phyloP scores from a whole-genome alignment of 2,888 invertebrate species.

The Agrypnus murinus region DNA sequence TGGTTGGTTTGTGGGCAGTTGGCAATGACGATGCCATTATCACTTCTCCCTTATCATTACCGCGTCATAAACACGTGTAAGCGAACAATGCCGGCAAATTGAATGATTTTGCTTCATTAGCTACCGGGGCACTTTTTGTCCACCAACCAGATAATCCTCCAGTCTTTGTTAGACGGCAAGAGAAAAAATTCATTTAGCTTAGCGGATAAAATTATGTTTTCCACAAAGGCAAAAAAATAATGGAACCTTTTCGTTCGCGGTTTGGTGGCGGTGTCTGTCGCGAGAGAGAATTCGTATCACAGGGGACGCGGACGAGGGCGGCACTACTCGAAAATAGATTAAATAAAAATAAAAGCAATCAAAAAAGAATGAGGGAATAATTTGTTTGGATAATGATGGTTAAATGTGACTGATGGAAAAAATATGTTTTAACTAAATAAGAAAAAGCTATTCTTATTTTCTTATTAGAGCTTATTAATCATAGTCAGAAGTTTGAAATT shows the following conservation, averaged over 20 bases:
- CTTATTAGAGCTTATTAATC: no score
- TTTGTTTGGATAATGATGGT: no score
- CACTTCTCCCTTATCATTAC: conserved; percentile 37
- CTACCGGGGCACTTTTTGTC: conserved; percentile 25
- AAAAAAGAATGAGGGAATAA: no score
- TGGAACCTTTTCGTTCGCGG: background rate
- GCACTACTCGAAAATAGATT: background rate
- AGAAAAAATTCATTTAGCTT: conserved; percentile 30
- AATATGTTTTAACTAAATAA: no score
- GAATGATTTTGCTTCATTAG: conserved; percentile 37
- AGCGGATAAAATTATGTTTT: conserved; percentile 18
- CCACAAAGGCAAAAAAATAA: conserved; percentile 20
- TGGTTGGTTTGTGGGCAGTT: conserved; percentile 25
- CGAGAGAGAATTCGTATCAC: background rate
- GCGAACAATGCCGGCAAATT: conserved; percentile 42
- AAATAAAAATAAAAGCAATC: background rate
- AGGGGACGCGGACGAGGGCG: no score
- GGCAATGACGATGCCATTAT: conserved; percentile 36
- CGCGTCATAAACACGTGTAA: conserved; percentile 44
- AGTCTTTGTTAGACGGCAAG: conserved; percentile 11
- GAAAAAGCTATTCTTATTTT: no score
- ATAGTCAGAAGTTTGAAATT: no score
- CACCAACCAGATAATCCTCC: conserved; percentile 19
- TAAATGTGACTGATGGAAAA: no score
- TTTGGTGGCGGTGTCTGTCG: background rate